Evolutionary conservation across 2,888 invertebrate genomes (phyloP), one percentile per base, ranked within the genome.

Genomic region (Chouioia cunea): DNA sequence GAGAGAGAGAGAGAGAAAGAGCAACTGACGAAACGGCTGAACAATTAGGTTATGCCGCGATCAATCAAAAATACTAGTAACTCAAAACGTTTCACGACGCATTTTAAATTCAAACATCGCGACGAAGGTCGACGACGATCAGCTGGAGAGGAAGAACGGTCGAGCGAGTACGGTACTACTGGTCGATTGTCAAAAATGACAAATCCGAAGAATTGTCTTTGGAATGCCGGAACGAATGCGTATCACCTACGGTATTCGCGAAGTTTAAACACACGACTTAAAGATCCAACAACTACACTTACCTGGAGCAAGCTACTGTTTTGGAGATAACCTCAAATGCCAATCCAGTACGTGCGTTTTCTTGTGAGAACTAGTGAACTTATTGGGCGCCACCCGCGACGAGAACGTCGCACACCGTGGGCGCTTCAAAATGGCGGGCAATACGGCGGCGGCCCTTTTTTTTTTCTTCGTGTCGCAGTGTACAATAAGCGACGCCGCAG

Each of bases 351-450:
- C 36, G 10, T 43, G 12, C 16, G 16, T 36, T 14, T 16, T 27
- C 18, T 18, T 20, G 43, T 14, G 10, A 18, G 36, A 6, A n/a
- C 10, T 15, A 16, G 14, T 15, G 23, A 43, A 18, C 3, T 23
- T 14, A 14, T 15, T 22, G 44, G 43, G 36, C 12, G 18, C 36
- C 48, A 46, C 50, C 23, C 27, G 23, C 44, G 56, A 43, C 65
- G 62, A 16, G 18, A 20, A 53, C 57, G 63, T 36, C 36, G 36
- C 36, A 36, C 10, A 36, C n/a, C n/a, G n/a, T n/a, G 12, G 36
- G 36, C 36, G 36, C 73, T 47, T 73, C 65, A 71, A 63, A 65
- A 71, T 66, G 73, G 64, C 65, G 71, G 71, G 52, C 65, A 57
- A 69, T 64, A 22, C 56, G 65, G 56, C 47, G 60, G 50, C 66